phyloP scores from a whole-genome alignment of 2,113 vertebrate genomes.

The Haemorhous mexicanus region DNA sequence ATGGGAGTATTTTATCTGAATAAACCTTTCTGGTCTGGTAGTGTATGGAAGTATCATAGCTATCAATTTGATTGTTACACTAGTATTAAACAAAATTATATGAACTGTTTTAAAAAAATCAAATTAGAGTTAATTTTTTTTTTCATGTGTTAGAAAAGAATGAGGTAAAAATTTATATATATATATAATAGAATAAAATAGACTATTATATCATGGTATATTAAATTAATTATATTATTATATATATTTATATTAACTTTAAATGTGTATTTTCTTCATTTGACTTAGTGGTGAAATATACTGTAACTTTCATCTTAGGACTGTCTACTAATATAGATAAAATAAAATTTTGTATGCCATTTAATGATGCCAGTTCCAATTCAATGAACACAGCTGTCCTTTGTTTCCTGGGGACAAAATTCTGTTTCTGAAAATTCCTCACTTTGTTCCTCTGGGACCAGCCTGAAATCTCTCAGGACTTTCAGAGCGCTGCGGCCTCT shows the following conservation, averaged over 20 bases:
- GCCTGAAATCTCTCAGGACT: constrained; percentile 88
- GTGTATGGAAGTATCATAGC: background rate
- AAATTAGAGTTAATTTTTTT: background rate
- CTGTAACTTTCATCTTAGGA: background rate
- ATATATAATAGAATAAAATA: no score
- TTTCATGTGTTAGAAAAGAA: background rate
- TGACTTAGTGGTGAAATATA: background rate
- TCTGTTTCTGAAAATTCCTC: background rate
- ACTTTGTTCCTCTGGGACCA: background rate
- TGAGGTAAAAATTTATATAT: background rate
- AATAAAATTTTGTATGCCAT: background rate
- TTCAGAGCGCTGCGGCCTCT: constrained; percentile 89
- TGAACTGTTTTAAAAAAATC: no score
- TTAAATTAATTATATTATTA: no score
- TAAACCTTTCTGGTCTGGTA: background rate
- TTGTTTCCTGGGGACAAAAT: background rate
- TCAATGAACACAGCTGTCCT: constrained; percentile 49
- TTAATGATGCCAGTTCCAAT: constrained; percentile 9
- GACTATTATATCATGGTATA: no score
- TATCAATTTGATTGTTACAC: background rate
- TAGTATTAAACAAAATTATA: background rate
- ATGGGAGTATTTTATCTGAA: background rate
- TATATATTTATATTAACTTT: background rate
- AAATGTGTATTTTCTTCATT: background rate
- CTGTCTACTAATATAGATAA: background rate